Base-by-base conservation (phyloP, 2,888 invertebrate genomes). In the Erannis defoliaria region DNA sequence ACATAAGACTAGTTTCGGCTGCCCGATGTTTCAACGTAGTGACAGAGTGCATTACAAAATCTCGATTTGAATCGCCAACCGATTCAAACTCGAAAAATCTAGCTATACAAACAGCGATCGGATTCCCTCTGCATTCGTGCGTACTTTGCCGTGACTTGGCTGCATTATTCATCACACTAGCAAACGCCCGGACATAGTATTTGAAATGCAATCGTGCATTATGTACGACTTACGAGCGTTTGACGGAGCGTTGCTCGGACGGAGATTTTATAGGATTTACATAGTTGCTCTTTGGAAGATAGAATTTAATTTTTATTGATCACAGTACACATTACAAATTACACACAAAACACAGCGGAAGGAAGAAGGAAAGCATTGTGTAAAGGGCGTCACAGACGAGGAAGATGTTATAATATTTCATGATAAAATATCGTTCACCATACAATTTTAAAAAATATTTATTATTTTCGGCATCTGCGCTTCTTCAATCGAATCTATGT, bases 161-260 rank as follows among this genome's bases (percentile, higher is more conserved):
- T 88, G 86, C 85, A 89, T 88, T 79, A 89, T 88, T 86, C 86
- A 88, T 86, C 64, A 62, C 72, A 72, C 77, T 80, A 72, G 75
- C 76, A 73, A 75, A 73, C 74, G 70, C 72, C 71, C 74, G 72
- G 77, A 77, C 75, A 80, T 81, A 78, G 77, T 78, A 82, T 84
- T 83, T 81, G 80, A 78, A 81, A 85, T 86, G 85, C 82, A 80
- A 78, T 83, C 76, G 76, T 80, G 81, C 80, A 84, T 86, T 83
- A 85, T 85, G 85, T 75, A 81, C 71, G 79, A 78, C 74, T 77
- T 74, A 72, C 74, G 73, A 76, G 70, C 77, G 78, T 77, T 75
- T 73, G 74, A 74, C 77, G 75, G 53, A n/a, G 49, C 42, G 53
- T 21, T n/a, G n/a, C n/a, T n/a, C 35, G 26, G 38, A 56, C 53